Base-by-base conservation (phyloP, 2,113 vertebrate genomes). In the Microtus richardsoni region DNA sequence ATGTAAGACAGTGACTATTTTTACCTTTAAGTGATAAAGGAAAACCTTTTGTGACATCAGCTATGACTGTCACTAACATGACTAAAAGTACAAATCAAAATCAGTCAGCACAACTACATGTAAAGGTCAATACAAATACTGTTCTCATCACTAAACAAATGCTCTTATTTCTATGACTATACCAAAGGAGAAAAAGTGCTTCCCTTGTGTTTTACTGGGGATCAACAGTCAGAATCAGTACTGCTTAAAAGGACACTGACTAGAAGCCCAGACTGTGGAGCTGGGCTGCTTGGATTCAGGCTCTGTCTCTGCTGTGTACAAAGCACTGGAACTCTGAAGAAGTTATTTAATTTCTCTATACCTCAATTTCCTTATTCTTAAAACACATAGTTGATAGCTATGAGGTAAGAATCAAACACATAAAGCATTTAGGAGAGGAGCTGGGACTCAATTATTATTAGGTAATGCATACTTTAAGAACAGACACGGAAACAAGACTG, bases 311-410 rank as follows among this genome's bases (percentile, higher is more conserved):
- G 36, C 28, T 75, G 44, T 70, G 74, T 58, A 73, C 36, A 89
- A 62, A 86, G 4, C 26, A 80, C 6, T 86, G 9, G 30, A 30
- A 95, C 74, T 62, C 64, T 77, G 19, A 44, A n/a, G 0, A 52
- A 73, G 30, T 77, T 33, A 92, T 26, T 84, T 80, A 41, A 33
- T 33, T 79, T 94, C 28, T 83, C 78, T 88, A 3, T 47, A 33
- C 13, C 14, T 44, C 91, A 12, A 85, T 88, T 90, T 95, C 91
- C 36, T 93, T 75, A 80, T 30, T 19, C 58, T n/a, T 64, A 85
- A 88, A 88, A 49, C 36, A 64, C 5, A 36, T 7, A 78, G 82
- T n/a, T 93, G 88, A 8, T 89, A 83, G n/a, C 60, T 85, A 0
- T 44, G 5, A 54, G 30, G n/a, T 74, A 7, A 95, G 21, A 49